phyloP scores from a whole-genome alignment of 2,797 vertebrate species.

The Onychomys arenicola region DNA sequence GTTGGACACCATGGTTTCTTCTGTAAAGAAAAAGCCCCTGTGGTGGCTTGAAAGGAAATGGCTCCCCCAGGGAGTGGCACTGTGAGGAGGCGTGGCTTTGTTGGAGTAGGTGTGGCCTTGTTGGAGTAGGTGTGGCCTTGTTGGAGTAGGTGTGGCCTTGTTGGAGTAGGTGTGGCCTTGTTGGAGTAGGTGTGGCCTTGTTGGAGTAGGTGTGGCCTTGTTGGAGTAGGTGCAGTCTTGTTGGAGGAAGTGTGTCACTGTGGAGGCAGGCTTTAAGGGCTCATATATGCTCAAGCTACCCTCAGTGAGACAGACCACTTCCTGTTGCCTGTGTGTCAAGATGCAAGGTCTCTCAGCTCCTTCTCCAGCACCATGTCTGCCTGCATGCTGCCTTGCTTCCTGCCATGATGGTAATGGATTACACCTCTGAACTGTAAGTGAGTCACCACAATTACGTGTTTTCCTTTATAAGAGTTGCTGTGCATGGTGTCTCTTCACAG shows the following conservation, averaged over 20 bases:
- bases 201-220: background rate
- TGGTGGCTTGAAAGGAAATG: background rate
- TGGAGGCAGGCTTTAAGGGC: background rate
- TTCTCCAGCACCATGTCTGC: background rate
- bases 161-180: too few relatives aligned
- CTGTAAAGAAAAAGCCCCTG: too few relatives aligned
- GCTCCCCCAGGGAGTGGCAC: background rate
- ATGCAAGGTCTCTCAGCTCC: background rate
- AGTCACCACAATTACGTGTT: background rate
- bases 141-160: too few relatives aligned
- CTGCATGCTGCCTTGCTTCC: background rate
- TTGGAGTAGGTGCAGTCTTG: background rate
- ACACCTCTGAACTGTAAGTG: background rate
- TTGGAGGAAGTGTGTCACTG: background rate
- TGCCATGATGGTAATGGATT: background rate
- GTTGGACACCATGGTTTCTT: background rate
- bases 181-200: too few relatives aligned
- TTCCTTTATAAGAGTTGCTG: background rate
- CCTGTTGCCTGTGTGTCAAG: background rate
- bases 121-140: too few relatives aligned
- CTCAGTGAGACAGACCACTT: background rate
- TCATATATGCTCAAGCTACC: background rate
- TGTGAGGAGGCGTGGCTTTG: too few relatives aligned
- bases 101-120: too few relatives aligned
- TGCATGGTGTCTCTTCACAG: background rate